Evolutionary conservation across 2,888 invertebrate species (phyloP).

Genomic region (Archips xylosteana): DNA sequence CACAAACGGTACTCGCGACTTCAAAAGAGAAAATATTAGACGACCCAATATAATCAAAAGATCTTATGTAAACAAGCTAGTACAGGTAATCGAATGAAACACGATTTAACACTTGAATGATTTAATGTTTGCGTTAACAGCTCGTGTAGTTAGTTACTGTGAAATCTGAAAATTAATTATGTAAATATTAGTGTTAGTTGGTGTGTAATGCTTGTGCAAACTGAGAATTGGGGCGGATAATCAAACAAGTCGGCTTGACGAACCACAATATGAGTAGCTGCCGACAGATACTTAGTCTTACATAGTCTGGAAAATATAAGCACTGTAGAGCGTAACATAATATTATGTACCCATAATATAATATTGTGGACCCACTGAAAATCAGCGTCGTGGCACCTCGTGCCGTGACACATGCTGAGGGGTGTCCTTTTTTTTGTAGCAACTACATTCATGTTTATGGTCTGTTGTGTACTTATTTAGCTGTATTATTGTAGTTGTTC

Average conservation of each 20-base stretch:
- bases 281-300: too few species aligned
- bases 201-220: not conserved
- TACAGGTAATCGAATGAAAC: constrained; percentile 19
- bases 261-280: not conserved
- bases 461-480: too few species aligned
- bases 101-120: constrained; percentile 25
- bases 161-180: constrained; percentile 53
- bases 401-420: too few species aligned
- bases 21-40: not conserved
- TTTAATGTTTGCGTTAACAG: constrained; percentile 44
- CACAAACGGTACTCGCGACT: not conserved
- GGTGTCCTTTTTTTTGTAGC: too few species aligned
- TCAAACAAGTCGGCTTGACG: not conserved
- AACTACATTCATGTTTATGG: too few species aligned
- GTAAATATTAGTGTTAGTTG: constrained; percentile 16
- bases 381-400: too few species aligned
- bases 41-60: not conserved
- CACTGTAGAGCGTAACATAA: too few species aligned
- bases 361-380: too few species aligned
- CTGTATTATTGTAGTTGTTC: too few species aligned
- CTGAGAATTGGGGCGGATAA: not conserved
- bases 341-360: too few species aligned
- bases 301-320: not conserved
- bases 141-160: constrained; percentile 46
- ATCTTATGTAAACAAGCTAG: constrained; percentile 2